A percentile compares a stretch with the other conserved stretches of the same genome.
Evolutionary conservation across 2,888 invertebrate genomes (phyloP).

Genomic region (Synanthedon myopaeformis): DNA sequence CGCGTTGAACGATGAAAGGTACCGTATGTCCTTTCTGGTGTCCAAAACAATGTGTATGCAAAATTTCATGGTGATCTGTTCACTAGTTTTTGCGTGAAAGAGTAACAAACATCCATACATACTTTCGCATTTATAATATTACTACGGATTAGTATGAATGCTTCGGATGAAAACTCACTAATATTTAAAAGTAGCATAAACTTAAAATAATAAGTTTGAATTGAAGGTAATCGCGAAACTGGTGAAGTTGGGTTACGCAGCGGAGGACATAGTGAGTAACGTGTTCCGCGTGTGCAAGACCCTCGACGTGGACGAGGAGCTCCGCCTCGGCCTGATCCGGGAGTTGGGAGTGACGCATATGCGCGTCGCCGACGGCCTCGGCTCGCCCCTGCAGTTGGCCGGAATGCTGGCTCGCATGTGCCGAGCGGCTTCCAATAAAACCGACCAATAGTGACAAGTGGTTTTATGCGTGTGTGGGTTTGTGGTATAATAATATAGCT

Average conservation of each 20-base stretch:
- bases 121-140: too few relatives aligned
- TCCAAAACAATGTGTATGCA: too few relatives aligned
- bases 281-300: slow-evolving; percentile 94
- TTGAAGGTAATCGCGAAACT: slow-evolving; percentile 83
- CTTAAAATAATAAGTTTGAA: too few relatives aligned
- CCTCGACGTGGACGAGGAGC: slow-evolving; percentile 81
- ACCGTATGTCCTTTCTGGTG: too few relatives aligned
- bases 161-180: too few relatives aligned
- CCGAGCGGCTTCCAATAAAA: slow-evolving; percentile 32
- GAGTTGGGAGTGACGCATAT: slow-evolving; percentile 93
- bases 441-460: slow-evolving; percentile 14
- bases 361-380: slow-evolving; percentile 90
- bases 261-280: slow-evolving; percentile 96
- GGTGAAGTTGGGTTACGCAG: slow-evolving; percentile 94
- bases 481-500: too few relatives aligned
- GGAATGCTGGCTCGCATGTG: slow-evolving; percentile 89
- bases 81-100: too few relatives aligned
- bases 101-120: too few relatives aligned
- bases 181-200: too few relatives aligned
- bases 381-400: slow-evolving; percentile 89
- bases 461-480: not conserved
- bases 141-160: too few relatives aligned
- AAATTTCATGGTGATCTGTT: too few relatives aligned
- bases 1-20: too few relatives aligned
- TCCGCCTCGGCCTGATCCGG: slow-evolving; percentile 87